A percentile compares a stretch with the other conserved stretches of the same genome.
Evolutionary conservation across 2,888 invertebrate genomes (phyloP).

Genomic region (Pardosa pseudoannulata): DNA sequence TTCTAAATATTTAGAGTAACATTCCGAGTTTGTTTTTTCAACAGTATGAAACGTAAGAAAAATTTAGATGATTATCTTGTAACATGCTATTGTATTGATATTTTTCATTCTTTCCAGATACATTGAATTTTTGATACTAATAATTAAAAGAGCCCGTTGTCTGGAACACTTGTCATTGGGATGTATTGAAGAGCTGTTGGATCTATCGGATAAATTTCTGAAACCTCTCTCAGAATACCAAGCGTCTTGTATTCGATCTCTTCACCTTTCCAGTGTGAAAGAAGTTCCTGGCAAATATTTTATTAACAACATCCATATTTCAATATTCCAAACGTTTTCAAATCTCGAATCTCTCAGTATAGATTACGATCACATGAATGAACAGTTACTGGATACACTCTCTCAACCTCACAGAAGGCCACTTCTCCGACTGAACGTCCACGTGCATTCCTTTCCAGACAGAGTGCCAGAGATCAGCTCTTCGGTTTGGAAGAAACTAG

Average conservation of each 20-base stretch:
- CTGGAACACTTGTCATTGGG: constrained; percentile 80
- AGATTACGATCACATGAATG: constrained; percentile 77
- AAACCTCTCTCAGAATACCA: constrained; percentile 79
- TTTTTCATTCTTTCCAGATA: constrained; percentile 75
- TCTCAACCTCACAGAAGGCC: constrained; percentile 74
- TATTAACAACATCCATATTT: constrained; percentile 80
- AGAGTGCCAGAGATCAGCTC: constrained; percentile 83
- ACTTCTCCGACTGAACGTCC: constrained; percentile 81
- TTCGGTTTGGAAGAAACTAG: constrained; percentile 82
- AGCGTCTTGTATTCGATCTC: constrained; percentile 81
- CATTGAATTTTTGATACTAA: constrained; percentile 77
- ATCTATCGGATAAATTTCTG: constrained; percentile 78
- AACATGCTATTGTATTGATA: too few species aligned
- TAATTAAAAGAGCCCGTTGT: constrained; percentile 79
- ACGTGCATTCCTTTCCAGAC: constrained; percentile 84
- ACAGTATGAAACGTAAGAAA: too few species aligned
- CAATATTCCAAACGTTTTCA: constrained; percentile 81
- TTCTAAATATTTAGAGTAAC: too few species aligned
- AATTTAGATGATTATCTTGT: too few species aligned
- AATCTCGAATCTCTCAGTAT: constrained; percentile 82
- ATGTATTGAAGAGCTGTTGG: constrained; percentile 80
- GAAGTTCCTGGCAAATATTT: constrained; percentile 85
- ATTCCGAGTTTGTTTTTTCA: too few species aligned
- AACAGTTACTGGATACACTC: constrained; percentile 76
- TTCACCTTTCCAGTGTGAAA: constrained; percentile 85